phyloP scores from a whole-genome alignment of 2,888 invertebrate species.

The Drosophila meridionalis region DNA sequence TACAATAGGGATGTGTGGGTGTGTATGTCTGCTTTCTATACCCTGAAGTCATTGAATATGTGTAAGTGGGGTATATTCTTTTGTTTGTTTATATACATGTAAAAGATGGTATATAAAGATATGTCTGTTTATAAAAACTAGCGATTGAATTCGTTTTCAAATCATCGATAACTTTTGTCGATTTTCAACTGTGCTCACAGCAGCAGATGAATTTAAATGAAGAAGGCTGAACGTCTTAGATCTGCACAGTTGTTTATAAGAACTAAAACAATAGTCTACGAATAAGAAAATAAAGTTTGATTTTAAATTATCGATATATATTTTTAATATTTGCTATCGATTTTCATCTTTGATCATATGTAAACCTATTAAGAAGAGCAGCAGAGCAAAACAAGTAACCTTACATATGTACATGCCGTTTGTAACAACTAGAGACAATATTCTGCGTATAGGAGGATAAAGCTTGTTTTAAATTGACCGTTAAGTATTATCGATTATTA shows the following conservation, averaged over 20 bases:
- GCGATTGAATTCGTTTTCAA: no score
- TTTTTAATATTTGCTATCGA: not conserved
- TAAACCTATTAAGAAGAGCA: no score
- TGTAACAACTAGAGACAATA: no score
- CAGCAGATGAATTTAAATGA: not conserved
- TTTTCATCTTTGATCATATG: not conserved
- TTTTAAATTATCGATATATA: not conserved
- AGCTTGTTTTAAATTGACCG: no score
- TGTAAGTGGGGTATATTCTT: not conserved
- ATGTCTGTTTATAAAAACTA: no score
- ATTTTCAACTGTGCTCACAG: not conserved
- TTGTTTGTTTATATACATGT: not conserved
- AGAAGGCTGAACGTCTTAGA: not conserved
- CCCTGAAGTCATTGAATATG: not conserved
- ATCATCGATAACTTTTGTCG: not conserved
- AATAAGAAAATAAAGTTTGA: accelerated
- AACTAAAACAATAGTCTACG: not conserved
- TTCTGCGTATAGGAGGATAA: no score
- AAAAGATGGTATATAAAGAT: no score
- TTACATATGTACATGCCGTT: no score
- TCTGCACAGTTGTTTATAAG: not conserved
- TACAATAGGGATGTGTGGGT: conserved; percentile 65
- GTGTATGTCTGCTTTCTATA: conserved; percentile 1
- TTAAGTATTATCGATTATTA: no score
- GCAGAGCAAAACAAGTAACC: no score